Conservation (phyloP, 2,888 invertebrate species). For the Drosophila limbata region DNA sequence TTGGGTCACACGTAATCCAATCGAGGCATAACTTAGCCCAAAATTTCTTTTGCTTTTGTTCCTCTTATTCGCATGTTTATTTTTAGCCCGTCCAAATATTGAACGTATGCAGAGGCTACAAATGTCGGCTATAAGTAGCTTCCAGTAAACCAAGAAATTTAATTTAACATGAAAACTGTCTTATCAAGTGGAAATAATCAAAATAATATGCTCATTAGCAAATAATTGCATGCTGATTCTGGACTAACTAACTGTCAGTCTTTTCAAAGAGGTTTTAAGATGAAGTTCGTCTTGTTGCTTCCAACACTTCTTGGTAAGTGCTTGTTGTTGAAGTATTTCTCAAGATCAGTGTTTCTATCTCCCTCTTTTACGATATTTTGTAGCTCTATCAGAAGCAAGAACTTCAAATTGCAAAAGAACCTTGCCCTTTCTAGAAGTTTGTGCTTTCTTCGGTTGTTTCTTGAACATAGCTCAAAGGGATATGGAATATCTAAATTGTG, state of each 20-base stretch:
- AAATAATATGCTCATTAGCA: slow-evolving; percentile 19
- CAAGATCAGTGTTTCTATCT: not conserved
- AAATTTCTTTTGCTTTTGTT: slow-evolving; percentile 36
- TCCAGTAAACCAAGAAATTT: not conserved
- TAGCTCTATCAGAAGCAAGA: not conserved
- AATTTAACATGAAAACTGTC: not conserved
- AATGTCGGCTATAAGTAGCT: slow-evolving; percentile 8
- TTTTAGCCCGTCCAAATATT: slow-evolving; percentile 36
- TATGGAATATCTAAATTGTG: slow-evolving; percentile 38
- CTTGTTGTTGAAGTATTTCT: not conserved
- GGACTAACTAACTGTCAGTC: not conserved
- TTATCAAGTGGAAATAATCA: slow-evolving; percentile 22
- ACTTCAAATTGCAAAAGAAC: not conserved
- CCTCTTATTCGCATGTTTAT: slow-evolving; percentile 26
- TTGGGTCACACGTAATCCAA: slow-evolving; percentile 66
- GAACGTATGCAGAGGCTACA: slow-evolving; percentile 15
- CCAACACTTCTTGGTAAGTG: slow-evolving; percentile 13
- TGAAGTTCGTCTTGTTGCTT: slow-evolving; percentile 21
- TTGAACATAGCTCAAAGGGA: slow-evolving; percentile 27
- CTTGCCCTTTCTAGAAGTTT: slow-evolving; percentile 8
- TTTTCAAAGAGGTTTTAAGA: not conserved
- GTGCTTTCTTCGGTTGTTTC: slow-evolving; percentile 19
- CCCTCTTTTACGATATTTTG: not conserved
- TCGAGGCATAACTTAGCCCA: slow-evolving; percentile 37
- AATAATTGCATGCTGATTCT: slow-evolving; percentile 6